Base-by-base conservation (phyloP, 1,140 invertebrate genomes). In the Papilio glaucus region DNA sequence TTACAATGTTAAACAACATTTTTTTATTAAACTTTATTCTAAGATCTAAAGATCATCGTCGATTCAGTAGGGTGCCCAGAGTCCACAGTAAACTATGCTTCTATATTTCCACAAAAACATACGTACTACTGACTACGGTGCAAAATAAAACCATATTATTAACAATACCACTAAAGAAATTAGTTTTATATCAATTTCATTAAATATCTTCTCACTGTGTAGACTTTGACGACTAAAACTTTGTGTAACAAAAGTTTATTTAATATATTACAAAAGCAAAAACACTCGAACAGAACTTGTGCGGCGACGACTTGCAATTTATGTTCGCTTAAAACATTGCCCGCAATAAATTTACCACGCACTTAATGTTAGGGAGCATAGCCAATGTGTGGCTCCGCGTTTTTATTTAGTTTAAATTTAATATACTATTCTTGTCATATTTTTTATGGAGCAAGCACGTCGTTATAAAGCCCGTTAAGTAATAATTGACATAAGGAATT, bases 311-410 rank as follows among this genome's bases (percentile, higher is more conserved):
- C 24, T 41, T 26, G 9, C 21, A 68, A 68, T 68, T 68, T 68
- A 68, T 68, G 39, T 15, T 38, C 18, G n/a, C 63, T 67, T 41
- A 38, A 42, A 68, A 42, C 41, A 68, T 68, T 21, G 39, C 10
- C 24, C 18, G 39, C 38, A 68, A 68, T 68, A 68, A 68, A 68
- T 45, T 42, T 13, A 42, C 21, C 18, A 42, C 18, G 24, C 13
- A 26, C 38, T 68, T 68, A 45, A 68, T 29, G 39, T 68, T 8
- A 68, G 26, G 63, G 13, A 26, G 39, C 63, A 26, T 67, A 65
- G 12, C 37, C 62, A 65, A 24, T 21, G 15, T 24, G 45, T 33
- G 0, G 15, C 7, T 21, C 21, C 18, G 9, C 24, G 49, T 5
- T 57, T 10, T 4, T 57, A 57, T 33, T 33, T 33, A 33, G 2